Percentiles rank a stretch among this genome's conserved stretches.
Conservation (phyloP, 2,113 vertebrate species). For the Cacatua alba region DNA sequence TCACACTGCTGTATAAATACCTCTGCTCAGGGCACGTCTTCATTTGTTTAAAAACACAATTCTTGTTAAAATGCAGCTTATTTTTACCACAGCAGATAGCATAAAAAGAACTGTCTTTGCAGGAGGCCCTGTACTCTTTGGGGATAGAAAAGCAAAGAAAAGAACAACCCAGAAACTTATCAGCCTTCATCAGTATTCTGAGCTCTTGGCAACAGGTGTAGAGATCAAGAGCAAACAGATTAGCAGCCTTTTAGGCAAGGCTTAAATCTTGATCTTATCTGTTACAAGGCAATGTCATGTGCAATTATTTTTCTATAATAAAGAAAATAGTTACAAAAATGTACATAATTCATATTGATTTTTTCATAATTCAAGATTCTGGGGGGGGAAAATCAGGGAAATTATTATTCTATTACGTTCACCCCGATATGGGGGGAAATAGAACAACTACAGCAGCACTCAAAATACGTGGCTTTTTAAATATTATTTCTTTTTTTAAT, state of each 20-base stretch:
- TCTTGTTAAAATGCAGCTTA: neutral
- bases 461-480: neutral
- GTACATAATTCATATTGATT: neutral
- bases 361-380: neutral
- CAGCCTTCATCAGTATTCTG: neutral
- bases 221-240: neutral
- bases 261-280: neutral
- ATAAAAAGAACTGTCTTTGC: neutral
- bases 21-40: neutral
- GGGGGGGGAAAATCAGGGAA: neutral
- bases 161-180: neutral
- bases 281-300: neutral
- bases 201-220: neutral
- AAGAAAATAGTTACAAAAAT: neutral
- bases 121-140: neutral
- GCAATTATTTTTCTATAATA: neutral
- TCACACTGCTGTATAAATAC: neutral
- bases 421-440: neutral
- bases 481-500: neutral
- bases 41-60: neutral
- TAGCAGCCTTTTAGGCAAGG: neutral
- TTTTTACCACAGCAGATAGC: neutral
- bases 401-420: neutral
- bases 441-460: neutral
- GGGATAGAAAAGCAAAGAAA: slow-evolving; percentile 1